Evolutionary conservation across 1,140 invertebrate genomes (phyloP), one percentile per base, ranked within the genome.

Genomic region (Drosophila rufa): DNA sequence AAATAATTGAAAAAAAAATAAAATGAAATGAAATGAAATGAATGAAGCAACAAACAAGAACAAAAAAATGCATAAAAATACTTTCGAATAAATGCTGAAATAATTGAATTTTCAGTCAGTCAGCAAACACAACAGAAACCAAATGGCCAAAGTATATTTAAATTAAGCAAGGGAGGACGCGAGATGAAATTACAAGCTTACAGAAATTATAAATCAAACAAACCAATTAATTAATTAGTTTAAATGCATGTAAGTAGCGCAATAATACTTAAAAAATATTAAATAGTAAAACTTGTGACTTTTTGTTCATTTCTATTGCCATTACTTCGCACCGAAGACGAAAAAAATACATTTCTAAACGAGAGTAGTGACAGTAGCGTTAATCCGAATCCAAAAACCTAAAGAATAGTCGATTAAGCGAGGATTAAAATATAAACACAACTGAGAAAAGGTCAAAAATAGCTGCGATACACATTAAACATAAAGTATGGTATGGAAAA

Each of bases 381-480:
- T 79, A 83, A 67, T 73, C 25, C 27, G 51, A 82, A 65, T 48
- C 65, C 43, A 59, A 65, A 61, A 74, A 74, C 27, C 56, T 40
- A 69, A 53, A 59, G 55, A 59, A 14, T 62, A 74, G 45, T 65
- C 56, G 62, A 45, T 22, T 51, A 74, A 81, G 55, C 22, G n/a
- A 61, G 81, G 55, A 81, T 70, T 71, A 71, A 73, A 43, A 19
- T 42, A 73, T 73, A 40, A 51, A 76, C 36, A 73, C 66, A 76
- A 56, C 53, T 71, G 79, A 79, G 74, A 69, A 69, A 89, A 91
- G 89, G 90, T 91, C 89, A 91, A 91, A 91, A 91, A 92, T 91
- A 91, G 89, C 89, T 91, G 89, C 89, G 89, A 91, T 91, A 91
- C 74, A 90, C 76, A 60, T 87, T 65, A 76, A 86, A 89, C 22